These are phyloP conservation scores for Clanis bilineata DNA, from an alignment of 2,888 invertebrate species.

Conservation along the genomic window DNA sequence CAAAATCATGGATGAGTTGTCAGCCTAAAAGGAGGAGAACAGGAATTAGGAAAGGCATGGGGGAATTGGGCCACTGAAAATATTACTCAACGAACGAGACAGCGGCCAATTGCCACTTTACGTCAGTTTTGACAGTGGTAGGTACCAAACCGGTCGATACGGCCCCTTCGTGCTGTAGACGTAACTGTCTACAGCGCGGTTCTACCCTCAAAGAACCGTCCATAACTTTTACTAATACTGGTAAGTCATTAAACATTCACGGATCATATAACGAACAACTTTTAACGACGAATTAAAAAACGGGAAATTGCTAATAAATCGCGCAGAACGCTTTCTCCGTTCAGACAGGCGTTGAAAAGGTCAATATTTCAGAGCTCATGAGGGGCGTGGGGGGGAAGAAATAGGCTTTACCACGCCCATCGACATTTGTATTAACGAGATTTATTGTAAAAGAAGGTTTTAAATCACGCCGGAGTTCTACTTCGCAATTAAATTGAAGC, in stretches of 20 bases:
- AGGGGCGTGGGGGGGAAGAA: neutral
- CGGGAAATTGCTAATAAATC: constrained; percentile 15
- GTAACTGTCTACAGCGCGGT: no score
- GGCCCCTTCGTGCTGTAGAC: no score
- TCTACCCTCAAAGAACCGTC: no score
- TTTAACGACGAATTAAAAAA: constrained; percentile 7
- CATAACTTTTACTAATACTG: neutral
- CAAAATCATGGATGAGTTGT: no score
- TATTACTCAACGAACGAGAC: no score
- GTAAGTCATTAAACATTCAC: neutral
- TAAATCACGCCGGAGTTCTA: neutral
- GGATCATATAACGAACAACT: neutral
- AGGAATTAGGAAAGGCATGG: no score
- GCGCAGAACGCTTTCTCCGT: neutral
- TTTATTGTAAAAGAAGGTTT: constrained; percentile 7
- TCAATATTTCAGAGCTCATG: constrained; percentile 7
- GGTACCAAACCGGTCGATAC: no score
- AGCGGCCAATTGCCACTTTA: no score
- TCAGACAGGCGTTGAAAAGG: constrained; percentile 3
- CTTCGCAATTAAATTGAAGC: neutral
- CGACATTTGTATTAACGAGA: neutral
- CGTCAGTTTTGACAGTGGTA: no score
- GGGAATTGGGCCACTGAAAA: no score
- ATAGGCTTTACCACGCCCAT: neutral
- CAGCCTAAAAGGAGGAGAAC: no score